Conservation (phyloP, 2,888 invertebrate genomes). For the Nephrotoma flavescens region DNA sequence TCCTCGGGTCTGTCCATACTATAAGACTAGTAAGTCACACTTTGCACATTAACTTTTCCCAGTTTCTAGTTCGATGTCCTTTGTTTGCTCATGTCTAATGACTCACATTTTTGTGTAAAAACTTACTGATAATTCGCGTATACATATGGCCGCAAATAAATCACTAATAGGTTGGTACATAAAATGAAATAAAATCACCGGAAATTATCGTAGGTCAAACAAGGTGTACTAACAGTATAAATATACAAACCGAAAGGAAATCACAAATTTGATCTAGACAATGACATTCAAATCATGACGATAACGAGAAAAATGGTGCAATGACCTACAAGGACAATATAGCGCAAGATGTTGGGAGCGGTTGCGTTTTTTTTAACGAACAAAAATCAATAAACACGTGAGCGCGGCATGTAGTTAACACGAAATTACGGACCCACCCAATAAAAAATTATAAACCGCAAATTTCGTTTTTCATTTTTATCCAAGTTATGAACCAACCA, state of each 20-base stretch:
- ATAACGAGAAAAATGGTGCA: not conserved
- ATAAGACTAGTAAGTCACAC: no score
- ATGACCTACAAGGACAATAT: not conserved
- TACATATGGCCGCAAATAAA: not conserved
- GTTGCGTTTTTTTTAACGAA: not conserved
- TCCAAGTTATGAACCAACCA: not conserved
- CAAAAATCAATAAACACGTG: not conserved
- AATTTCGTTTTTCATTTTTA: not conserved
- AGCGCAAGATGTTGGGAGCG: not conserved
- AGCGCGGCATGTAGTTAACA: not conserved
- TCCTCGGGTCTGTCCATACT: no score
- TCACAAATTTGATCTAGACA: not conserved
- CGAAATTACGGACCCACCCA: not conserved
- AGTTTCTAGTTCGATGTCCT: no score
- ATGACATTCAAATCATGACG: not conserved
- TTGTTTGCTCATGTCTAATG: no score
- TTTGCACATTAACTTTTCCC: no score
- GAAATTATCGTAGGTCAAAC: not conserved
- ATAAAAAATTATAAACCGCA: not conserved
- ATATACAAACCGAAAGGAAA: not conserved
- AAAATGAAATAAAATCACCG: not conserved
- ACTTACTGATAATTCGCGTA: not conserved
- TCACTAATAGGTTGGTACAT: not conserved
- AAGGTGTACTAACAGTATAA: not conserved
- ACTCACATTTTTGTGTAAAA: no score